phyloP scores from a whole-genome alignment of 2,113 vertebrate genomes.

The Colius striatus region DNA sequence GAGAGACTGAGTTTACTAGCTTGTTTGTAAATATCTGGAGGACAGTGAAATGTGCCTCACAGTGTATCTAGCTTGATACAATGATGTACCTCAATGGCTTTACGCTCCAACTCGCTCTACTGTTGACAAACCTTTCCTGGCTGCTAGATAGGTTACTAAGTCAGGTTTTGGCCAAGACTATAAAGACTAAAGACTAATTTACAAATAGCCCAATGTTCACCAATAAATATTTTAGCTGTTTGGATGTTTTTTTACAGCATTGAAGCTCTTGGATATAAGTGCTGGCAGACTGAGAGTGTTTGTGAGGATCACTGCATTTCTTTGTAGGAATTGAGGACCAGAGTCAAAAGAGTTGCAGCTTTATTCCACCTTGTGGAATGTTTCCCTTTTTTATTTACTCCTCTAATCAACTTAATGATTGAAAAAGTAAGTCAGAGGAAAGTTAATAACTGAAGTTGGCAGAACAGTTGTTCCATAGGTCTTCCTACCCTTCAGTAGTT shows the following conservation, averaged over 20 bases:
- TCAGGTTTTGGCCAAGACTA: not conserved
- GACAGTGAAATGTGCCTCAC: not conserved
- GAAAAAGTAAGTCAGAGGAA: not conserved
- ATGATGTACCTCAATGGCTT: not conserved
- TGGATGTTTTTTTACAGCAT: not conserved
- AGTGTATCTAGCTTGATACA: not conserved
- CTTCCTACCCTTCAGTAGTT: not conserved
- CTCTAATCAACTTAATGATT: not conserved
- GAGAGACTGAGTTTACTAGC: not conserved
- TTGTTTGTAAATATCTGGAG: not conserved
- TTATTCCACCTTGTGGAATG: not conserved
- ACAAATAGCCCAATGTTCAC: not conserved
- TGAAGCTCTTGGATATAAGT: not conserved
- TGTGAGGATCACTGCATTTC: not conserved
- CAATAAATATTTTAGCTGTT: not conserved
- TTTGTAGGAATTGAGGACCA: not conserved
- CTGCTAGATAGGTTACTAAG: not conserved
- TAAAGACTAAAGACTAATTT: not conserved
- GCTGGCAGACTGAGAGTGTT: not conserved
- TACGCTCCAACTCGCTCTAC: not conserved
- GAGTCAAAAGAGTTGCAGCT: not conserved
- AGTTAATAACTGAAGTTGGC: not conserved
- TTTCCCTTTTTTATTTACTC: not conserved
- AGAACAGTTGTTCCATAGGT: not conserved
- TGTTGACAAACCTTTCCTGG: not conserved